Percentiles rank a stretch among this genome's conserved stretches.
Conservation (phyloP, 2,797 vertebrate genomes). For the Fistularia commersonii region DNA sequence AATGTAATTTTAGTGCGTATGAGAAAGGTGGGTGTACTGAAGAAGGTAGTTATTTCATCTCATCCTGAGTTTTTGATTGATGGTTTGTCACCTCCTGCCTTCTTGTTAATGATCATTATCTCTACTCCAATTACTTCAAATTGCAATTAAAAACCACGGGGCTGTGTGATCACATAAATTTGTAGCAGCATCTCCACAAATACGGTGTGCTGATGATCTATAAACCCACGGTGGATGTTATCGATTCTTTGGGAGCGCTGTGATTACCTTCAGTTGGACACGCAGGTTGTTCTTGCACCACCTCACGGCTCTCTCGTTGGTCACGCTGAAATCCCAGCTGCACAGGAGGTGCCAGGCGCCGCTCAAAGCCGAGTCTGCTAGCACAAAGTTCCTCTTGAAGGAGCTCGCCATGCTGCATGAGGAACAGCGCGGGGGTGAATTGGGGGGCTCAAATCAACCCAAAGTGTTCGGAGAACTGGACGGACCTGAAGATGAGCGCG, state of each 20-base stretch:
- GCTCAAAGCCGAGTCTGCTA: slow-evolving; percentile 59
- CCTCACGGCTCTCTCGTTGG: slow-evolving; percentile 82
- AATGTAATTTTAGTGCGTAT: too few species aligned
- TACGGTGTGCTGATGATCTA: too few species aligned
- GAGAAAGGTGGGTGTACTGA: too few species aligned
- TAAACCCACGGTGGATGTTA: too few species aligned
- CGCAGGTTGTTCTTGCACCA: slow-evolving; percentile 86
- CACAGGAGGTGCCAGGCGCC: slow-evolving; percentile 85
- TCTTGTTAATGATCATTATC: too few species aligned
- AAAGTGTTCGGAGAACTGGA: neutral
- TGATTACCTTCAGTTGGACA: slow-evolving; percentile 85
- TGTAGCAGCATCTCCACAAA: too few species aligned
- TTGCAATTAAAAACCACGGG: too few species aligned
- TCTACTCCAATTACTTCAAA: too few species aligned
- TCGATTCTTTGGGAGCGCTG: neutral
- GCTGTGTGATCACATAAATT: too few species aligned
- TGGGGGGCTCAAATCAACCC: neutral
- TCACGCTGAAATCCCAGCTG: slow-evolving; percentile 91
- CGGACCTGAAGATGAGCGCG: slow-evolving; percentile 87
- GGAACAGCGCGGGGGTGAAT: slow-evolving; percentile 7
- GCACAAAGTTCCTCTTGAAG: slow-evolving; percentile 82
- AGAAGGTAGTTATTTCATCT: too few species aligned
- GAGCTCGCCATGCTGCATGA: slow-evolving; percentile 82
- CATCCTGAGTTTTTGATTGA: too few species aligned
- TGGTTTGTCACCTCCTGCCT: too few species aligned